Evolutionary conservation across 2,797 vertebrate genomes (phyloP).

Genomic region (Artibeus jamaicensis): DNA sequence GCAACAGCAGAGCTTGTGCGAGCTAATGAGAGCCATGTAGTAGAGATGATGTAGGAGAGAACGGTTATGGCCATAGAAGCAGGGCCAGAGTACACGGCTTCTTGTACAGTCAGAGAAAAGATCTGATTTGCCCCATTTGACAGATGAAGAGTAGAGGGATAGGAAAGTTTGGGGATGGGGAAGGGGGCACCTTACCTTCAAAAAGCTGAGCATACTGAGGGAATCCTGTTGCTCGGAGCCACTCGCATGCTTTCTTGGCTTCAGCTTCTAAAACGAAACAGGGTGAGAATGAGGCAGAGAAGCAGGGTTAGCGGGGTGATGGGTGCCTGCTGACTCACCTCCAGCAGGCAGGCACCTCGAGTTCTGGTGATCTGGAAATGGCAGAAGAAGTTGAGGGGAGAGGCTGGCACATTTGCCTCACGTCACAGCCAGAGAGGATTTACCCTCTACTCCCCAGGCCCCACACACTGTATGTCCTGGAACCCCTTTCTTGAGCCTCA

Average conservation of each 20-base stretch:
- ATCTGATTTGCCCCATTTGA: not conserved
- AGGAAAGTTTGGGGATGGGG: not conserved
- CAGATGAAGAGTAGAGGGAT: not conserved
- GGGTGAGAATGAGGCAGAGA: not conserved
- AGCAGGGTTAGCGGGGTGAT: not conserved
- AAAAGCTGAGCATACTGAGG: slow-evolving; percentile 90
- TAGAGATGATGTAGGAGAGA: not conserved
- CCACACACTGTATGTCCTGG: not conserved
- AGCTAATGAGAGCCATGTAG: not conserved
- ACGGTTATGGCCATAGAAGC: not conserved
- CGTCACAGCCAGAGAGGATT: not conserved
- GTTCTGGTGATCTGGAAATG: not conserved
- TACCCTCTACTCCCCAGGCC: not conserved
- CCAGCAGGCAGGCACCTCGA: not conserved
- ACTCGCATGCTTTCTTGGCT: slow-evolving; percentile 86
- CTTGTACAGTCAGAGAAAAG: not conserved
- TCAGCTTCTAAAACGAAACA: slow-evolving; percentile 84
- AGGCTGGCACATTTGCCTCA: not conserved
- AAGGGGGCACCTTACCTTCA: slow-evolving; percentile 84
- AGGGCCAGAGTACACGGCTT: not conserved
- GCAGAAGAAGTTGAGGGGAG: not conserved
- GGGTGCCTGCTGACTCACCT: not conserved
- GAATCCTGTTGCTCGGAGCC: slow-evolving; percentile 88
- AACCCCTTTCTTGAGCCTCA: not conserved
- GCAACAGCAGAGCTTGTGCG: not conserved